Conservation (phyloP, 2,797 vertebrate genomes). For the Kryptolebias ocellatus region DNA sequence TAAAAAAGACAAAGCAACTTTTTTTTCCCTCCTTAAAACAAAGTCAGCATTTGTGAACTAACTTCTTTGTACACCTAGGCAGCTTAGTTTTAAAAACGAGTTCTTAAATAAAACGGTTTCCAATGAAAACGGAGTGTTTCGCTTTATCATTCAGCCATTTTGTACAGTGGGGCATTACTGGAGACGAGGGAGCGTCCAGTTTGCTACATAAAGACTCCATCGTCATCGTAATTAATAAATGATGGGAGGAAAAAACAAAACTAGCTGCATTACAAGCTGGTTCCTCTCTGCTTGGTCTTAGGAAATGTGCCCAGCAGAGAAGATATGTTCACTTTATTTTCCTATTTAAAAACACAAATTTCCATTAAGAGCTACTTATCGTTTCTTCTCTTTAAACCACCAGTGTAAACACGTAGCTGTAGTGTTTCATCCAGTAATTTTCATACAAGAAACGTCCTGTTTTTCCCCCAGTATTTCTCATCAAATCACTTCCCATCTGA, state of each 20-base stretch:
- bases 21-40: slow-evolving; percentile 45
- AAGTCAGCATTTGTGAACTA: slow-evolving; percentile 61
- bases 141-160: slow-evolving; percentile 24
- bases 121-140: slow-evolving; percentile 27
- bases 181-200: slow-evolving; percentile 22
- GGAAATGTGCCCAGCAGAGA: slow-evolving; percentile 21
- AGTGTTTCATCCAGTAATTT: not conserved
- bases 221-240: slow-evolving; percentile 6
- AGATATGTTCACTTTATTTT: slow-evolving; percentile 28
- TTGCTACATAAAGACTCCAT: slow-evolving; percentile 22
- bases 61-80: slow-evolving; percentile 37
- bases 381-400: slow-evolving; percentile 18
- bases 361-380: slow-evolving; percentile 34
- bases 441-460: slow-evolving; percentile 18
- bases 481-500: slow-evolving; percentile 31
- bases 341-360: slow-evolving; percentile 47
- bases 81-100: slow-evolving; percentile 33
- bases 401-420: slow-evolving; percentile 16
- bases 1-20: slow-evolving; percentile 73
- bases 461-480: slow-evolving; percentile 16
- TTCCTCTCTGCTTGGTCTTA: slow-evolving; percentile 24
- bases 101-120: slow-evolving; percentile 41
- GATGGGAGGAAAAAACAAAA: not conserved
- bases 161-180: slow-evolving; percentile 27
- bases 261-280: slow-evolving; percentile 3